Evolutionary conservation across 1,140 invertebrate species (phyloP).

Genomic region (Lethocerus indicus): DNA sequence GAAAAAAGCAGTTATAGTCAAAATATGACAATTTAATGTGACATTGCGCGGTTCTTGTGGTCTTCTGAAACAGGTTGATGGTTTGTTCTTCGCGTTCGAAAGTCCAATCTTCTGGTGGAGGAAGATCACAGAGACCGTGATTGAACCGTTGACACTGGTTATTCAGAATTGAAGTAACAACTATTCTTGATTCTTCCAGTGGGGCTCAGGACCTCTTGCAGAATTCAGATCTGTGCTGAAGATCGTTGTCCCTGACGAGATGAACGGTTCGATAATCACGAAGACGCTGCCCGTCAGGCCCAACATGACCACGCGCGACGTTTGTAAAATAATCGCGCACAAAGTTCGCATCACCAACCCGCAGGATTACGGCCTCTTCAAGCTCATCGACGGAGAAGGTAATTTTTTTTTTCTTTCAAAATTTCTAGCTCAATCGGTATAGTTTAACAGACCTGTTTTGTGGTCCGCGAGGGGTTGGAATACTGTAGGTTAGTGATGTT

Average conservation of each 20-base stretch:
- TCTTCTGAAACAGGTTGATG: no score
- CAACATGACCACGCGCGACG: conserved; percentile 77
- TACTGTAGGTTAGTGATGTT: no score
- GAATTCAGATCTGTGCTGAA: conserved; percentile 61
- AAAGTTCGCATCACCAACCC: conserved; percentile 88
- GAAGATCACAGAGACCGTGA: neutral
- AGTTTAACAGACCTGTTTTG: no score
- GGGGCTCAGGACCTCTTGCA: conserved; percentile 17
- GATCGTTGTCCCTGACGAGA: conserved; percentile 81
- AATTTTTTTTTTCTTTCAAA: conserved; percentile 19
- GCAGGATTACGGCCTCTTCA: conserved; percentile 89
- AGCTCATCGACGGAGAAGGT: conserved; percentile 79
- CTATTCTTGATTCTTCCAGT: conserved; percentile 4
- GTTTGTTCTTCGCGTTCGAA: no score
- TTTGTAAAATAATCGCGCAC: conserved; percentile 83
- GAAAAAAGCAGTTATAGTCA: no score
- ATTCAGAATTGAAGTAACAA: no score
- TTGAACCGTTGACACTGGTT: neutral
- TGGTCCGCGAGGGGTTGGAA: no score
- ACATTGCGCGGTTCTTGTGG: no score
- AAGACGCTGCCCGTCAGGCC: conserved; percentile 80
- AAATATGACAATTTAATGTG: no score
- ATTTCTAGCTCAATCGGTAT: no score
- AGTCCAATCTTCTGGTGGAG: no score
- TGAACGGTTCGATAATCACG: conserved; percentile 74